phyloP scores from a whole-genome alignment of 2,797 vertebrate genomes.

The Macroramphosus scolopax region DNA sequence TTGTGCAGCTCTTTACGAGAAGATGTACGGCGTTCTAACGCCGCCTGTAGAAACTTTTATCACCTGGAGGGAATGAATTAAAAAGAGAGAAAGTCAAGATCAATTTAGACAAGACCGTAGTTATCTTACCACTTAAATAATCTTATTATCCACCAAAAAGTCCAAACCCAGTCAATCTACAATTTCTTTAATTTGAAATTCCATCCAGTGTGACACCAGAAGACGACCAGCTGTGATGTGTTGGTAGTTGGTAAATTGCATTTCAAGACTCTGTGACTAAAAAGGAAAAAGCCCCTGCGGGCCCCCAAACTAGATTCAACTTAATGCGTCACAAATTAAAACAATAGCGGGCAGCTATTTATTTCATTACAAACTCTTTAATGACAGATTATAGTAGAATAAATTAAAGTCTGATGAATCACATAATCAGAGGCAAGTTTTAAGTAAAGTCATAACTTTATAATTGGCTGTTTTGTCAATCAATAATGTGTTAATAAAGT shows the following conservation, averaged over 20 bases:
- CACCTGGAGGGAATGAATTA: constrained; percentile 4
- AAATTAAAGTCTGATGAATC: too few relatives aligned
- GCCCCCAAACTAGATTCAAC: too few relatives aligned
- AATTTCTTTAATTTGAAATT: neutral
- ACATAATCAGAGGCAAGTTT: too few relatives aligned
- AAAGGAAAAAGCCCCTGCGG: too few relatives aligned
- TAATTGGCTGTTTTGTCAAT: too few relatives aligned
- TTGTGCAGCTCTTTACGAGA: constrained; percentile 23
- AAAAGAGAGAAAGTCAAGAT: constrained; percentile 14
- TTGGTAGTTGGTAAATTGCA: neutral
- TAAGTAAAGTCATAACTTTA: too few relatives aligned
- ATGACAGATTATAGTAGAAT: too few relatives aligned
- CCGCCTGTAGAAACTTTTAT: constrained; percentile 18
- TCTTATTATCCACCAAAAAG: constrained; percentile 3
- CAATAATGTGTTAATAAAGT: too few relatives aligned
- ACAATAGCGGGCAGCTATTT: too few relatives aligned
- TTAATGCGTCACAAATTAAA: too few relatives aligned
- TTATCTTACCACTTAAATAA: constrained; percentile 3
- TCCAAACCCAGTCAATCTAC: too few relatives aligned
- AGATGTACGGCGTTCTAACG: constrained; percentile 13
- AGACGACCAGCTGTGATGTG: neutral
- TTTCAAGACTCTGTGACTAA: neutral
- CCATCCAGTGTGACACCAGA: neutral
- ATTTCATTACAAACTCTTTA: too few relatives aligned
- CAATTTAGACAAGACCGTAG: constrained; percentile 16